These are phyloP conservation scores for Muscicapa adusta DNA, from an alignment of 2,113 vertebrate genomes.

Conservation along the genomic window DNA sequence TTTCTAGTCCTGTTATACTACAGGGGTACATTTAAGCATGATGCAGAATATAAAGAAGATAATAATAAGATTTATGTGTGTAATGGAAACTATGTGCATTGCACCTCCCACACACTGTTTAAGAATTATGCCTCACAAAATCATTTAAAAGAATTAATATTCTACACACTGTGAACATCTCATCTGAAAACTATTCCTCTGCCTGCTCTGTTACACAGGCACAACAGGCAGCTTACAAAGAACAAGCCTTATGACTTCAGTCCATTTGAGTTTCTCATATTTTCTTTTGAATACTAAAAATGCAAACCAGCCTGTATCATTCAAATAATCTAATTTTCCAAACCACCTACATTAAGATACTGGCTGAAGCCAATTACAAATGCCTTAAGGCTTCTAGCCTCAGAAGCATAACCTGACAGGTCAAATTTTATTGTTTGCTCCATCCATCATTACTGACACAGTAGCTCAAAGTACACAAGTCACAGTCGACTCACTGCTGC, in stretches of 20 bases:
- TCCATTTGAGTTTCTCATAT: background rate
- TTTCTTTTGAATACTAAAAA: constrained; percentile 26
- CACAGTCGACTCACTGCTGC: background rate
- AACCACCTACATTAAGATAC: constrained; percentile 19
- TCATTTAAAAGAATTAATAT: constrained; percentile 10
- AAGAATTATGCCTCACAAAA: background rate
- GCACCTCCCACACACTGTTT: constrained; percentile 1
- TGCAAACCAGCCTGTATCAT: constrained; percentile 4
- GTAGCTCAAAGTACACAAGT: constrained; percentile 41
- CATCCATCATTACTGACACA: constrained; percentile 48
- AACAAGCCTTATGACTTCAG: background rate
- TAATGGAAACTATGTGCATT: background rate
- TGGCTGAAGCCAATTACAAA: constrained; percentile 40
- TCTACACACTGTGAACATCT: background rate
- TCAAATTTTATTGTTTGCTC: constrained; percentile 43
- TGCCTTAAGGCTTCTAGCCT: background rate
- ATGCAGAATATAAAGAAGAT: background rate
- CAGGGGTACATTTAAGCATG: background rate
- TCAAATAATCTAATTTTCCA: constrained; percentile 36
- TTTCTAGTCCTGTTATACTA: background rate
- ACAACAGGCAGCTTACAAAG: background rate
- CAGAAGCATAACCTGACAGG: constrained; percentile 25
- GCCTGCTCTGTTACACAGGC: background rate
- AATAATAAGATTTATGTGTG: background rate
- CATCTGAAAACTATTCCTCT: constrained; percentile 17